Conservation (phyloP, 2,113 vertebrate species). For the Bostrychus sinensis region DNA sequence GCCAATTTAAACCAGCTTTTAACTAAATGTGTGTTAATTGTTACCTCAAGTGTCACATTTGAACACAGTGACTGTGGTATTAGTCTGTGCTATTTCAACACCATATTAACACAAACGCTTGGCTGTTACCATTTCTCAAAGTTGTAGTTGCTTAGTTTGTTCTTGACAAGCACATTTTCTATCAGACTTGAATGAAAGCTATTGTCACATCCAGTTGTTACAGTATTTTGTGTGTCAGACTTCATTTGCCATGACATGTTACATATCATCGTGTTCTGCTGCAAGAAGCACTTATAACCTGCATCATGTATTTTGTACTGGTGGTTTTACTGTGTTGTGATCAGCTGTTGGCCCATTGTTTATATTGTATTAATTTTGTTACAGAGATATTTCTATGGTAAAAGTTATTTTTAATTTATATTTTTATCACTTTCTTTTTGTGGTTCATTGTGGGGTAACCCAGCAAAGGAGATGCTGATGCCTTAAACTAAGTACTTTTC, state of each 20-base stretch:
- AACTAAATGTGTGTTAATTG: constrained; percentile 14
- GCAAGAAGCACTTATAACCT: neutral
- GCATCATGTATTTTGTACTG: constrained; percentile 46
- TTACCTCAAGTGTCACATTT: constrained; percentile 50
- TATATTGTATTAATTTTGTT: constrained; percentile 39
- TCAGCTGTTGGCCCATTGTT: constrained; percentile 26
- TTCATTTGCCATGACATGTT: neutral
- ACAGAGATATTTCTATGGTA: constrained; percentile 50
- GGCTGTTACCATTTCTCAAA: neutral
- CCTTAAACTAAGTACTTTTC: constrained; percentile 57
- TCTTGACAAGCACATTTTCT: neutral
- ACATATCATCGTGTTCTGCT: neutral
- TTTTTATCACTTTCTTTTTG: constrained; percentile 56
- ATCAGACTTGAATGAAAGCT: neutral
- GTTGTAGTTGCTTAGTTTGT: neutral
- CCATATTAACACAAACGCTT: neutral
- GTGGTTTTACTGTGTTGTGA: constrained; percentile 51
- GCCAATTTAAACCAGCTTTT: constrained; percentile 30
- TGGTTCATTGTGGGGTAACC: constrained; percentile 35
- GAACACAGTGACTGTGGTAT: constrained; percentile 29
- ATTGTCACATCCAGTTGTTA: neutral
- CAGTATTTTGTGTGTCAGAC: neutral
- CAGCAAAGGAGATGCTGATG: constrained; percentile 55
- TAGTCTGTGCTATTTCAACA: constrained; percentile 27
- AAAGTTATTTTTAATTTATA: constrained; percentile 65